Evolutionary conservation across 1,140 invertebrate genomes (phyloP), one percentile per base, ranked within the genome.

Genomic region (Sweltsa coloradensis): DNA sequence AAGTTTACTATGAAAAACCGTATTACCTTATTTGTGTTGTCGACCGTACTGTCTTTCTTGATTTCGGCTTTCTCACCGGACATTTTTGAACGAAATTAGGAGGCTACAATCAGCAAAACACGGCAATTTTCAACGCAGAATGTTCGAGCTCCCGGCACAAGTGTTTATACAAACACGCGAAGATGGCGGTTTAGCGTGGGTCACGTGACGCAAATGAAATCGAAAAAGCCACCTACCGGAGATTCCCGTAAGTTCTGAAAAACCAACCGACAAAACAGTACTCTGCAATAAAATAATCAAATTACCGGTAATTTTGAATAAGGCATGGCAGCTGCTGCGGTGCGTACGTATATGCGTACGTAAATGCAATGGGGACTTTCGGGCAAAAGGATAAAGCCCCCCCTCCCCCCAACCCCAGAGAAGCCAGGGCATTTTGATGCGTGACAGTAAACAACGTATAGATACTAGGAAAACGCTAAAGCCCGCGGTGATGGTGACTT

Each of bases 111-210:
- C 50, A 41, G 44, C 64, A 55, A 57, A 55, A 63, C 60, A 62
- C 60, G 55, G 61, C 54, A 36, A 50, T 34, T 37, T 44, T 43
- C 19, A 18, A 22, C 26, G 21, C 19, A 21, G 36, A 49, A 40
- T 27, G 34, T 9, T 37, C 31, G 7, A 25, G 16, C 16, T 37
- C 53, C 48, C 50, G 51, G 36, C 34, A 47, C 34, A n/a, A 62
- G 60, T 69, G 66, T 70, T 69, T 70, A 69, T 68, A 66, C 63
- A 63, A n/a, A 63, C 63, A 59, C 63, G 61, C 58, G 65, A 71
- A 70, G 65, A 70, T 70, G 67, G 67, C 68, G 65, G 68, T 65
- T n/a, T 69, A 68, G 69, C 69, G 69, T 71, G 64, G 68, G 68
- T 71, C 69, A 71, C 69, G 67, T 70, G 66, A 68, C 51, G 22